Evolutionary conservation across 2,113 vertebrate genomes (phyloP), one percentile per base, ranked within the genome.

Genomic region (Anarhynchus alexandrinus): DNA sequence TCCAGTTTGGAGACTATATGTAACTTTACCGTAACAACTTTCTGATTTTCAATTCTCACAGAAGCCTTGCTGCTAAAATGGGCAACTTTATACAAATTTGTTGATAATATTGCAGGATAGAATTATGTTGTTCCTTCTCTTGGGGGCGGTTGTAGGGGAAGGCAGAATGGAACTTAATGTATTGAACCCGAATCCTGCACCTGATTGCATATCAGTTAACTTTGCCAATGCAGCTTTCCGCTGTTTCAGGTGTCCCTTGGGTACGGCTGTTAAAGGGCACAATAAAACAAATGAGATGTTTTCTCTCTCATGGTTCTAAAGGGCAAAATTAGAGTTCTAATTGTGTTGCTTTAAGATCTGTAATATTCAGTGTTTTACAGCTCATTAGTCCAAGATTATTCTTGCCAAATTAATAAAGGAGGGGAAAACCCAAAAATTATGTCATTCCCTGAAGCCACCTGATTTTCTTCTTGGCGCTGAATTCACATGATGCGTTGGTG

Each of bases 211-310:
- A 65, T 79, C 29, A 47, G 55, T 87, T 76, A 57, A 64, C 61
- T 91, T 49, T 76, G 70, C 78, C 78, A 76, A 0, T 49, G 34
- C 49, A 72, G 47, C 52, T 65, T 78, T 93, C 58, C 2, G 5
- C 77, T 78, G 61, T 36, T 89, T 29, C 1, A 4, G 38, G 15
- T 91, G 30, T 93, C 89, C 66, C 66, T 82, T 76, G 47, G 43
- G 87, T 57, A 61, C 2, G 1, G 5, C 66, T 94, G 23, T 57
- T 96, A 88, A 91, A 96, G 78, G 84, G 43, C 57, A 61, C 78
- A 79, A 38, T 93, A 80, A 87, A 96, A 49, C 23, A 87, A 91
- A 93, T 69, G 10, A 95, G 65, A 32, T 93, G 4, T 82, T 95
- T 91, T 88, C n/a, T 87, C n/a, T 91, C 34, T 82, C 18, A 3